phyloP scores from a whole-genome alignment of 2,888 invertebrate species.

The Ophion costatus region DNA sequence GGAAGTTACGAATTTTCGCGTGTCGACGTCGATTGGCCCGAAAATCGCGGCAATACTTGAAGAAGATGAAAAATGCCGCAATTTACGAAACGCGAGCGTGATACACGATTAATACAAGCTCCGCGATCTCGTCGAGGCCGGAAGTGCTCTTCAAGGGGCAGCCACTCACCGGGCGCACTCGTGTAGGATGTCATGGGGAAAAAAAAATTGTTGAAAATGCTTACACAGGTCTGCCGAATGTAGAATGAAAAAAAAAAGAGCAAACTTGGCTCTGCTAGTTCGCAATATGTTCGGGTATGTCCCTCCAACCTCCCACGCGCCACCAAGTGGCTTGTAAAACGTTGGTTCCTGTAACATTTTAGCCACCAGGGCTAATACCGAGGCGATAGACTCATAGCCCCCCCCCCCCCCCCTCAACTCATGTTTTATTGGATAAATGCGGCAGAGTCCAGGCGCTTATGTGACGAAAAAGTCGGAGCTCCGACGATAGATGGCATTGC shows the following conservation, averaged over 20 bases:
- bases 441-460: constrained; percentile 36
- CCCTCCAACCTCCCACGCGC: neutral
- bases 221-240: neutral
- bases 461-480: constrained; percentile 1
- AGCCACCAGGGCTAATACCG: constrained; percentile 58
- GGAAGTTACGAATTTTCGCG: neutral
- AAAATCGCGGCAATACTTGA: neutral
- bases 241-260: constrained; percentile 17
- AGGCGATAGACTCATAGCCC: constrained; percentile 32
- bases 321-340: constrained; percentile 48
- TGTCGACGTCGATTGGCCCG: no score
- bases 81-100: no score
- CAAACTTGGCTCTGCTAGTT: constrained; percentile 33
- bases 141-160: constrained; percentile 4
- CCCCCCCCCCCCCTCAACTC: constrained; percentile 1
- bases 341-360: constrained; percentile 49
- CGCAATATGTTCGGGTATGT: constrained; percentile 40
- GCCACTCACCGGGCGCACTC: neutral
- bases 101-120: neutral
- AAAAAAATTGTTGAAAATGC: constrained; percentile 20
- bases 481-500: neutral
- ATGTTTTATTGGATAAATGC: constrained; percentile 39
- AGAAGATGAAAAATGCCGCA: neutral
- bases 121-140: neutral
- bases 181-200: neutral